phyloP scores from a whole-genome alignment of 2,888 invertebrate species.

The Heliconius hortense region DNA sequence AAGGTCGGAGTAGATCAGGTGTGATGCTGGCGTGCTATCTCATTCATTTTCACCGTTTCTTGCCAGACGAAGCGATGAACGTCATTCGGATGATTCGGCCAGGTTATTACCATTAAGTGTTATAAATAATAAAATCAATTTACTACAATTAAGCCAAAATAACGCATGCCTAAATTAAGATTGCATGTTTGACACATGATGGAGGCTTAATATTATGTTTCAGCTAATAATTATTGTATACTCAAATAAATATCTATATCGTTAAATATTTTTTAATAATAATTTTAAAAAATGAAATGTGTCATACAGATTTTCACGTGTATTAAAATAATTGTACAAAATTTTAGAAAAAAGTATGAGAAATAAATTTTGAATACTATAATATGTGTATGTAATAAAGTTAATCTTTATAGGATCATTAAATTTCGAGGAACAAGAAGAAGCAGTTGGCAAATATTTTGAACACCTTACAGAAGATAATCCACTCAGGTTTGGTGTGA shows the following conservation, averaged over 20 bases:
- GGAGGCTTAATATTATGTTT: background rate
- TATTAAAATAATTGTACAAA: too few species aligned
- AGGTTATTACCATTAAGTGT: slow-evolving; percentile 53
- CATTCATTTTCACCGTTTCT: slow-evolving; percentile 82
- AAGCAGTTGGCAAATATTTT: slow-evolving; percentile 68
- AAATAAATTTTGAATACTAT: too few species aligned
- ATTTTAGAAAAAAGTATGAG: too few species aligned
- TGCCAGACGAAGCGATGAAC: slow-evolving; percentile 84
- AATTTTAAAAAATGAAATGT: too few species aligned
- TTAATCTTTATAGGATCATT: slow-evolving; percentile 60
- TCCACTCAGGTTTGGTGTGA: slow-evolving; percentile 70
- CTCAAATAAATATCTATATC: background rate
- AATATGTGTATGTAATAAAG: too few species aligned
- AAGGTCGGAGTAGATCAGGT: slow-evolving; percentile 87
- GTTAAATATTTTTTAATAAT: background rate
- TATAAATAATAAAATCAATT: background rate
- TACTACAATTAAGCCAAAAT: background rate
- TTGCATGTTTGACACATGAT: background rate
- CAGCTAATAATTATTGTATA: background rate
- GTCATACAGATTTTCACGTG: too few species aligned
- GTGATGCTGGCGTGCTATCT: slow-evolving; percentile 89
- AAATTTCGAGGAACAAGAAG: slow-evolving; percentile 67
- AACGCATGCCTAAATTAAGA: background rate
- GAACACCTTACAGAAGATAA: slow-evolving; percentile 69
- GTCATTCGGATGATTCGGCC: slow-evolving; percentile 81